Evolutionary conservation across 2,888 invertebrate genomes (phyloP).

Genomic region (Machimus atricapillus): DNA sequence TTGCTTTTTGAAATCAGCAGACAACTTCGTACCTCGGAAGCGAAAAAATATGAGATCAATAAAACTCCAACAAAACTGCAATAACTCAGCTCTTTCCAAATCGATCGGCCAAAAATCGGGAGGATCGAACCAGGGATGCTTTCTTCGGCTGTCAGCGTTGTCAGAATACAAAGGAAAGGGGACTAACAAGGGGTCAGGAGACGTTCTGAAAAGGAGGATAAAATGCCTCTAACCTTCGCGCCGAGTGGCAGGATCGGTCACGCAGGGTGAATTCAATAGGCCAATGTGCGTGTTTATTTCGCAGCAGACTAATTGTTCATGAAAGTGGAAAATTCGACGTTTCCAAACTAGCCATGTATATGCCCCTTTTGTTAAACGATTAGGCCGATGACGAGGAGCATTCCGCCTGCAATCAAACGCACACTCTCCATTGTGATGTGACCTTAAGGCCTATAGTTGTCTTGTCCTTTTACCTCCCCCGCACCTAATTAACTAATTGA

Average conservation of each 20-base stretch:
- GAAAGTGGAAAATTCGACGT: constrained; percentile 32
- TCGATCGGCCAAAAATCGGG: background rate
- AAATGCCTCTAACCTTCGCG: background rate
- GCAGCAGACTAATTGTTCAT: constrained; percentile 10
- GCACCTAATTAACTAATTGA: background rate
- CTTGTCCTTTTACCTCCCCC: background rate
- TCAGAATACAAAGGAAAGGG: background rate
- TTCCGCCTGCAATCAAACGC: background rate
- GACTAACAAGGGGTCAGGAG: background rate
- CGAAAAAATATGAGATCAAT: background rate
- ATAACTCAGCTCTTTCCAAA: background rate
- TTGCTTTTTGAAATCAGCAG: background rate
- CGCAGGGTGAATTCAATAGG: background rate
- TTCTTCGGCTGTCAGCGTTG: background rate
- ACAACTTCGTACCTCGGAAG: background rate
- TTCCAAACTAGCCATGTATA: background rate
- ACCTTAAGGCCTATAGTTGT: background rate
- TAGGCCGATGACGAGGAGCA: background rate
- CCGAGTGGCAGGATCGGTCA: background rate
- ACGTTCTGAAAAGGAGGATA: background rate
- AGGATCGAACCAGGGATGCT: background rate
- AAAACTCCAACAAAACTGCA: background rate
- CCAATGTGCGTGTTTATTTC: constrained; percentile 24
- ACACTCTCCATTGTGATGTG: background rate
- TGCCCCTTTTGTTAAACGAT: constrained; percentile 7